Conservation (phyloP, 1,140 invertebrate genomes). For the Theocolax elegans region DNA sequence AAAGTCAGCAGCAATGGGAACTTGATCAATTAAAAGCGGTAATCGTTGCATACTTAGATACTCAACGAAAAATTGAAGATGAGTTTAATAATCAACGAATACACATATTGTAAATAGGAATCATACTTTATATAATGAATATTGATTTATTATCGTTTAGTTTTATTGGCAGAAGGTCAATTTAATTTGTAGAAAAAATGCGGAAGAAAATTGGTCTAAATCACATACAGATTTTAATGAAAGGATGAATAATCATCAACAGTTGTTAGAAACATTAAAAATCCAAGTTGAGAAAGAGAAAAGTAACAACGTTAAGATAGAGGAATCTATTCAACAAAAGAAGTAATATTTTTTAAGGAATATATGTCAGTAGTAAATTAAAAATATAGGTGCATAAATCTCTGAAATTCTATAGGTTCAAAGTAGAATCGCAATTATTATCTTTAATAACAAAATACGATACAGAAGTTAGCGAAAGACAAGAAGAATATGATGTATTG, state of each 20-base stretch:
- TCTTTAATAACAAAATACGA: constrained; percentile 51
- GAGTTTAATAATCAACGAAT: constrained; percentile 1
- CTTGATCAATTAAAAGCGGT: not conserved
- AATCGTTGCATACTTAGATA: too few species aligned
- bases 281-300: constrained; percentile 34
- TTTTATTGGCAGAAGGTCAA: too few species aligned
- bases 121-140: not conserved
- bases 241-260: not conserved
- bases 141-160: not conserved
- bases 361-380: too few species aligned
- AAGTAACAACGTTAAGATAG: constrained; percentile 33
- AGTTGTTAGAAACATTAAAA: constrained; percentile 39
- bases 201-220: not conserved
- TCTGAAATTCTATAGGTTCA: constrained; percentile 49
- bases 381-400: too few species aligned
- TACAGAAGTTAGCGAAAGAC: constrained; percentile 47
- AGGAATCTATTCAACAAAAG: constrained; percentile 43
- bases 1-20: not conserved
- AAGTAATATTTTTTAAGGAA: constrained; percentile 43
- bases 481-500: constrained; percentile 42
- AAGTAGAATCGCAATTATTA: constrained; percentile 48
- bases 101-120: not conserved
- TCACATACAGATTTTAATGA: not conserved
- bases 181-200: constrained; percentile 19
- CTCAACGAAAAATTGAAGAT: constrained; percentile 7